These are phyloP conservation scores for Eulemur macaco DNA, from an alignment of 2,113 vertebrate genomes.

Conservation along the genomic window DNA sequence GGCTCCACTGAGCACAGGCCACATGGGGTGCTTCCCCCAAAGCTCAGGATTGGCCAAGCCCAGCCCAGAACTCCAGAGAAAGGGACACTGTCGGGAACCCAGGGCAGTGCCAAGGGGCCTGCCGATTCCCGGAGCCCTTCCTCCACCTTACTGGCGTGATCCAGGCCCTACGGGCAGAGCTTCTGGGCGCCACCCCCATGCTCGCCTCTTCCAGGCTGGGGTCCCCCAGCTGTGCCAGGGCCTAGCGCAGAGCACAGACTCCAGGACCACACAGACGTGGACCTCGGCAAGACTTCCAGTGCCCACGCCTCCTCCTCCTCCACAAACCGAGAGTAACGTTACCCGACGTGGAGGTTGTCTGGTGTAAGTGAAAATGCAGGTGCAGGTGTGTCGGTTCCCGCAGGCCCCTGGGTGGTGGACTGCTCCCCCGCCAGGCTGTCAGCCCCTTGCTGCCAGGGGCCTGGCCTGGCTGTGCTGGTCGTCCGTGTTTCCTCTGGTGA, in stretches of 20 bases:
- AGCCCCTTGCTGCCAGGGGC: neutral
- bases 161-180: neutral
- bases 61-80: neutral
- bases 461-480: neutral
- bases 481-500: neutral
- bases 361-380: neutral
- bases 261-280: neutral
- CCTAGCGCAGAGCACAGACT: neutral
- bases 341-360: neutral
- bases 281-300: neutral
- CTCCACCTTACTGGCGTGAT: neutral
- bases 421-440: too few species aligned
- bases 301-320: neutral
- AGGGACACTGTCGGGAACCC: neutral
- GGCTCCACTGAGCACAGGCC: neutral
- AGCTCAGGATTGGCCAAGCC: neutral
- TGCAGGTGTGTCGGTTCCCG: fast-evolving
- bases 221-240: neutral
- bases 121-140: neutral
- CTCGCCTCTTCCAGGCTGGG: neutral
- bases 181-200: neutral
- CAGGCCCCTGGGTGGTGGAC: neutral
- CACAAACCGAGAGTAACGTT: neutral
- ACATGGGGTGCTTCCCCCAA: neutral
- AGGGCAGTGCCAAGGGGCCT: neutral